Base-by-base conservation (phyloP, 1,140 invertebrate species). In the Mylabris phalerata region DNA sequence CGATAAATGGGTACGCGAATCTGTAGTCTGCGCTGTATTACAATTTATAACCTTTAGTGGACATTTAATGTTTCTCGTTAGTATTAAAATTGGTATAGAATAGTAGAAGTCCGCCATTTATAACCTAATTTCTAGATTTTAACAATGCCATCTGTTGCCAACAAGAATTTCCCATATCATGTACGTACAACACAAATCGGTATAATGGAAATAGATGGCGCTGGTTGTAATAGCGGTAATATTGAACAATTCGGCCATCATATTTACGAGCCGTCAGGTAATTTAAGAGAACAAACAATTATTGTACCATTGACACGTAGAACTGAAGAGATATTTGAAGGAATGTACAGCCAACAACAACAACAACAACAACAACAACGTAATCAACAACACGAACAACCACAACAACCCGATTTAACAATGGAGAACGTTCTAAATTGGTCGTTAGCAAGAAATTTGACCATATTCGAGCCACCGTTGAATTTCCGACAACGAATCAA, bases 1-100 rank as follows among this genome's bases (percentile, higher is more conserved):
- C 50, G 88, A 92, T 72, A 86, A 87, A 74, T 95, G 92, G 92
- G 85, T 93, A n/a, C 74, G 93, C 61, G 92, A 95, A 69, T 94
- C 91, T 66, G 84, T 93, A 0, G 88, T 93, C 0, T 88, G 86
- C 61, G 88, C 84, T 9, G 87, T 92, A 3, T 80, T 92, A 10
- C 77, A 89, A 27, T 82, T 84, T 50, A 86, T 93, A 13, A 80
- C 86, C 10, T 83, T 91, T 61, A 73, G 83, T 32, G 92, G 91
- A 38, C 92, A 94, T 69, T 69, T 87, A 4, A 80, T 88, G 70
- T 95, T 95, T 75, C 76, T 95, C 75, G 80, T 80, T 69, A 75
- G 69, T 51, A 19, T 52, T 26, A 42, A 24, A 26, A 32, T 40
- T 40, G n/a, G 1, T 4, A 44, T 45, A 19, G 19, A 19, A 19